Evolutionary conservation across 2,888 invertebrate genomes (phyloP).

Genomic region (Drosophila mimica): DNA sequence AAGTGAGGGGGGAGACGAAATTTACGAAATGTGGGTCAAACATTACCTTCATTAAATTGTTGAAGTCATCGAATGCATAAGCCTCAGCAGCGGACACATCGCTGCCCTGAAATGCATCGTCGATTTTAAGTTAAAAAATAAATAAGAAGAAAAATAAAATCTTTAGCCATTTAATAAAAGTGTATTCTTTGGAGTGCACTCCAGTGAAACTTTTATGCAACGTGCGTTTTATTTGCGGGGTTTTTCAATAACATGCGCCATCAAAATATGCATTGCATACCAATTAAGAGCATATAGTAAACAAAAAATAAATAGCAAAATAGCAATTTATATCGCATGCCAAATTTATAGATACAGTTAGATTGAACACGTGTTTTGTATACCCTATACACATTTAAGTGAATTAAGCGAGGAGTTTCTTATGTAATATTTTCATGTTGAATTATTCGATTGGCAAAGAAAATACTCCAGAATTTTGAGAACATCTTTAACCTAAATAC

Average conservation of each 20-base stretch:
- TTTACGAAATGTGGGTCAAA: slow-evolving; percentile 66
- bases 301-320: slow-evolving; percentile 28
- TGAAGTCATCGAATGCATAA: slow-evolving; percentile 88
- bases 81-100: slow-evolving; percentile 88
- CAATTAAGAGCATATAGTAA: slow-evolving; percentile 35
- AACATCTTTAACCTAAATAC: no score
- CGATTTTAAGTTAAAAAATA: slow-evolving; percentile 8
- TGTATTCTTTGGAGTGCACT: slow-evolving; percentile 8
- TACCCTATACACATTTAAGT: slow-evolving; percentile 12
- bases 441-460: background rate
- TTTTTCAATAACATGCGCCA: slow-evolving; percentile 46
- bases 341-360: slow-evolving; percentile 32
- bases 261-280: slow-evolving; percentile 58
- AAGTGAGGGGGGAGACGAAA: background rate
- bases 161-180: slow-evolving; percentile 32
- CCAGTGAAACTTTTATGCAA: slow-evolving; percentile 8
- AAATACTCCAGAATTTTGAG: background rate
- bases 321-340: slow-evolving; percentile 56
- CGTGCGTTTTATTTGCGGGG: slow-evolving; percentile 26
- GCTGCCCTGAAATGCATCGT: slow-evolving; percentile 85
- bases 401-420: no score
- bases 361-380: slow-evolving; percentile 56
- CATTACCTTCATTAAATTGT: slow-evolving; percentile 87
- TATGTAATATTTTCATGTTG: no score
- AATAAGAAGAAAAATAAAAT: slow-evolving; percentile 12